phyloP scores from a whole-genome alignment of 2,888 invertebrate species.

The Cheilosia vernalis region DNA sequence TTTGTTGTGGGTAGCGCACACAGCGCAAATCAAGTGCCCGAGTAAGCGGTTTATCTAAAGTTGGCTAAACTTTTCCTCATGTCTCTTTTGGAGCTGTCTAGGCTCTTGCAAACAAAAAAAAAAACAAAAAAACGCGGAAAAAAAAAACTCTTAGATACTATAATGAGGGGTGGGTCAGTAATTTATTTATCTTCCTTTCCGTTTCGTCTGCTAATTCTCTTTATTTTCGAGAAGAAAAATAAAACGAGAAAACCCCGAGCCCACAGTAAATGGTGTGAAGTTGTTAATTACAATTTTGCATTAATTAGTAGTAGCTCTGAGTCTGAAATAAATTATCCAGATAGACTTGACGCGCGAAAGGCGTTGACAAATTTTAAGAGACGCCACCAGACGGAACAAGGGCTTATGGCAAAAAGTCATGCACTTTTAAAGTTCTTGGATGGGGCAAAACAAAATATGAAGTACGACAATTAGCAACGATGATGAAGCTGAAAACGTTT shows the following conservation, averaged over 20 bases:
- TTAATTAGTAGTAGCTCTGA: constrained; percentile 64
- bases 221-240: not conserved
- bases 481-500: constrained; percentile 26
- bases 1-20: constrained; percentile 22
- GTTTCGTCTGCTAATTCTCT: not conserved
- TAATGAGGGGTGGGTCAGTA: constrained; percentile 70
- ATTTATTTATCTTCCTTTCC: constrained; percentile 14
- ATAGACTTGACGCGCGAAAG: constrained; percentile 28
- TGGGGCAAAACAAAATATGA: constrained; percentile 2
- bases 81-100: constrained; percentile 18
- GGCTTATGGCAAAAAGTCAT: constrained; percentile 35
- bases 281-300: constrained; percentile 73
- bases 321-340: constrained; percentile 68
- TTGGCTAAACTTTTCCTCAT: constrained; percentile 42
- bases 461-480: constrained; percentile 28
- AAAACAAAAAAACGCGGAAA: too few species aligned
- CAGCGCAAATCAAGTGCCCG: constrained; percentile 45
- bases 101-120: not conserved
- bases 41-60: constrained; percentile 64
- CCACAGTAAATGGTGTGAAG: constrained; percentile 72
- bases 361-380: constrained; percentile 59
- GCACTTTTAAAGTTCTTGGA: constrained; percentile 32
- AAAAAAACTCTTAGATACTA: constrained; percentile 8
- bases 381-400: constrained; percentile 8
- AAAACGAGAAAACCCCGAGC: constrained; percentile 29